Evolutionary conservation across 2,797 vertebrate genomes (phyloP).

Genomic region (Leuciscus waleckii): DNA sequence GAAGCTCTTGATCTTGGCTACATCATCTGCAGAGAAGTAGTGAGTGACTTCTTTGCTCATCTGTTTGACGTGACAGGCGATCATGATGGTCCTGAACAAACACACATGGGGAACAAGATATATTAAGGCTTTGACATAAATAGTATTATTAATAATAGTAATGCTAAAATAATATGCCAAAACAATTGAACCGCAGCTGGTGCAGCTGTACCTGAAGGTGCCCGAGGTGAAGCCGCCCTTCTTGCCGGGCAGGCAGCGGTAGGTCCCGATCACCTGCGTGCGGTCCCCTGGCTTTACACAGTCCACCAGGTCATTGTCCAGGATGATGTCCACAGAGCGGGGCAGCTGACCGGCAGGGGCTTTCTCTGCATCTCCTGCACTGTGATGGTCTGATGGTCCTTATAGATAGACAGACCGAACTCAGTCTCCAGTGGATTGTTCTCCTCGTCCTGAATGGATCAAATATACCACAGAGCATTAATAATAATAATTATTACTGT

Average conservation of each 20-base stretch:
- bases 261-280: constrained; percentile 92
- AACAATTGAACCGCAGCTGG: neutral
- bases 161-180: neutral
- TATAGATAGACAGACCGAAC: constrained; percentile 92
- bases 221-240: constrained; percentile 94
- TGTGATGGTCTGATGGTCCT: constrained; percentile 96
- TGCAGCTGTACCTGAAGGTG: constrained; percentile 86
- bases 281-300: constrained; percentile 92
- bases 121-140: neutral
- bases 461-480: neutral
- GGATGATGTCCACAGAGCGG: constrained; percentile 92
- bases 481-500: neutral
- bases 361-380: constrained; percentile 99
- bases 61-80: constrained; percentile 91
- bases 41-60: constrained; percentile 91
- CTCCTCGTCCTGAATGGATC: constrained; percentile 88
- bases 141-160: neutral
- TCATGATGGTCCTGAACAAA: constrained; percentile 88
- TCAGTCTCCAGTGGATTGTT: constrained; percentile 98
- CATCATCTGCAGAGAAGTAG: constrained; percentile 86
- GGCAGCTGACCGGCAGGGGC: constrained; percentile 96
- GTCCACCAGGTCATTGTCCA: constrained; percentile 97
- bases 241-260: constrained; percentile 95
- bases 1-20: constrained; percentile 95
- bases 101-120: neutral